Evolutionary conservation across 2,888 invertebrate genomes (phyloP).

Genomic region (Meiosimyza decipiens): DNA sequence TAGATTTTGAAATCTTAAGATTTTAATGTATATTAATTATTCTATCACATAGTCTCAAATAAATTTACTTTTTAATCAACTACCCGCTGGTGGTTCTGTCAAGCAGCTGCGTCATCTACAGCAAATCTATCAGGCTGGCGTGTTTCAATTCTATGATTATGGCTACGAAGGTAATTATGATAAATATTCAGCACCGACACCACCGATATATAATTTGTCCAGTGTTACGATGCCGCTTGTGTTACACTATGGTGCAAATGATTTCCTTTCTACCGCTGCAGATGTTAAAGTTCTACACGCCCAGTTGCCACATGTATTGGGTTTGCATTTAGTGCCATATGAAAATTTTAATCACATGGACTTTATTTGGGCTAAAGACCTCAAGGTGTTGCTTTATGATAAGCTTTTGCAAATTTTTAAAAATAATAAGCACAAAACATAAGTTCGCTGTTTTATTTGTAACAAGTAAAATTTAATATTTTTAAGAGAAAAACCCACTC

Average conservation of each 20-base stretch:
- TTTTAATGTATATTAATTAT: not conserved
- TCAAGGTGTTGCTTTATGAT: too few relatives aligned
- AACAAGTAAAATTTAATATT: too few relatives aligned
- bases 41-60: slow-evolving; percentile 62
- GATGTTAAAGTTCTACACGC: slow-evolving; percentile 61
- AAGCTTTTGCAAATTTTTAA: too few relatives aligned
- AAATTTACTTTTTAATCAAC: slow-evolving; percentile 73
- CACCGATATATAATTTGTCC: slow-evolving; percentile 69
- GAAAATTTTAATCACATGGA: slow-evolving; percentile 74
- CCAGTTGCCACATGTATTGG: slow-evolving; percentile 63
- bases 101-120: slow-evolving; percentile 72
- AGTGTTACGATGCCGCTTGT: slow-evolving; percentile 69
- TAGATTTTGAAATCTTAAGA: not conserved
- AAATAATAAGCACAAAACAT: too few relatives aligned
- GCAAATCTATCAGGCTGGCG: slow-evolving; percentile 67
- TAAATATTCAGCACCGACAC: slow-evolving; percentile 68
- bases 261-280: slow-evolving; percentile 70
- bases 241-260: slow-evolving; percentile 70
- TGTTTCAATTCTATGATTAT: slow-evolving; percentile 70
- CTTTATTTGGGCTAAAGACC: slow-evolving; percentile 71
- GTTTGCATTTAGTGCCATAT: slow-evolving; percentile 68
- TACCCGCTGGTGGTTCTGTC: slow-evolving; percentile 73
- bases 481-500: too few relatives aligned
- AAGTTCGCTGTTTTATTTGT: too few relatives aligned
- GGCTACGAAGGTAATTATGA: slow-evolving; percentile 68